A percentile compares a stretch with the other conserved stretches of the same genome.
phyloP scores from a whole-genome alignment of 2,113 vertebrate species.

The Nycticryphes semicollaris region DNA sequence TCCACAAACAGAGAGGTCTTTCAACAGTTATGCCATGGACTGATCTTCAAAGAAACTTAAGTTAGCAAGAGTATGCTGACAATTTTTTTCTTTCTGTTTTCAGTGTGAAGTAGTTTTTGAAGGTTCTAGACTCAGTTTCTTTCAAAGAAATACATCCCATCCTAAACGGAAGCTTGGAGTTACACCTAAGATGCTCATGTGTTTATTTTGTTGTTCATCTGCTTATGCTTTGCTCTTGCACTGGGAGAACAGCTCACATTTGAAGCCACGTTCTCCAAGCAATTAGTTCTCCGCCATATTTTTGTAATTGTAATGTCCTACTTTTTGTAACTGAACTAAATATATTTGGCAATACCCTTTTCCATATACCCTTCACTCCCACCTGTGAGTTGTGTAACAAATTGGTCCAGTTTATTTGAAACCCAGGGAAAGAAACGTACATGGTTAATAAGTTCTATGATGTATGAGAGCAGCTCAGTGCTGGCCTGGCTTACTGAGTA shows the following conservation, averaged over 20 bases:
- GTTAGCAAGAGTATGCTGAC: neutral
- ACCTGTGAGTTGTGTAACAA: neutral
- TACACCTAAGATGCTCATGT: neutral
- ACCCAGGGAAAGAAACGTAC: neutral
- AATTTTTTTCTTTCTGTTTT: neutral
- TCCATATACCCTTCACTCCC: neutral
- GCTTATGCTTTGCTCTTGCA: neutral
- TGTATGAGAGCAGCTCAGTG: neutral
- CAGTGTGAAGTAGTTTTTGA: neutral
- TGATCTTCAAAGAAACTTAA: neutral
- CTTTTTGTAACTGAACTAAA: neutral
- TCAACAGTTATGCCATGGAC: neutral
- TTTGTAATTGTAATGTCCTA: neutral
- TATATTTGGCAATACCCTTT: neutral
- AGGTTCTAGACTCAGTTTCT: neutral
- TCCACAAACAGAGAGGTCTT: neutral
- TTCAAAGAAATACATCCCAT: neutral
- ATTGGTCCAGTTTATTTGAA: neutral
- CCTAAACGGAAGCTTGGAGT: neutral
- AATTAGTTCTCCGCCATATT: neutral
- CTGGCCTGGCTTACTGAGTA: neutral
- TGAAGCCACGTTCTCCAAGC: neutral
- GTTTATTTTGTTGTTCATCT: neutral
- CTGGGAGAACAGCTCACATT: neutral
- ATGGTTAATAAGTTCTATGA: slow-evolving; percentile 22